A percentile compares a stretch with the other conserved stretches of the same genome.
These are phyloP conservation scores for Choristoneura rosaceana DNA, from an alignment of 2,888 invertebrate species.

Conservation along the genomic window DNA sequence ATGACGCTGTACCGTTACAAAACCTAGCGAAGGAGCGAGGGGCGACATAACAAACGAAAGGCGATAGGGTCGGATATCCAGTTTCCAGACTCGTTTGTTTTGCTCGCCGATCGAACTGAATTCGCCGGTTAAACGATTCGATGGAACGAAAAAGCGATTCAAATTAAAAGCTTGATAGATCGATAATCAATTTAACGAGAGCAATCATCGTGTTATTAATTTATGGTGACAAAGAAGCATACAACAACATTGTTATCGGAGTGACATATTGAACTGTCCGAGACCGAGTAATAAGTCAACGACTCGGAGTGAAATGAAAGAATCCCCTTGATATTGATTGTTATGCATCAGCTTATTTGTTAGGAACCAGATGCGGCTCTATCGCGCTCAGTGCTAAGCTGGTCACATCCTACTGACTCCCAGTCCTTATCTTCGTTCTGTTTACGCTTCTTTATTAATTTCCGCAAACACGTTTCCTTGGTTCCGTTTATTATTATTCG, in stretches of 20 bases:
- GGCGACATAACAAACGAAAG: slow-evolving; percentile 66
- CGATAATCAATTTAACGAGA: slow-evolving; percentile 45
- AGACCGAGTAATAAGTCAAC: slow-evolving; percentile 72
- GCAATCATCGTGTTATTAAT: slow-evolving; percentile 56
- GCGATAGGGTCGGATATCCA: slow-evolving; percentile 69
- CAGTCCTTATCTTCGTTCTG: neutral
- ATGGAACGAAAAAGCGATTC: slow-evolving; percentile 45
- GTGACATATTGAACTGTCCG: slow-evolving; percentile 67
- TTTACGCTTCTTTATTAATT: neutral
- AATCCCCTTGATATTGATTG: slow-evolving; percentile 60
- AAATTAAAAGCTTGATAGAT: slow-evolving; percentile 29
- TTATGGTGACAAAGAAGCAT: slow-evolving; percentile 48
- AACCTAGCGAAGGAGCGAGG: slow-evolving; percentile 56
- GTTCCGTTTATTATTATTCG: neutral
- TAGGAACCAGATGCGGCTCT: neutral
- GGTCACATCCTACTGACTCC: neutral
- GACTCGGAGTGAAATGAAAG: slow-evolving; percentile 68
- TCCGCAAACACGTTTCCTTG: neutral
- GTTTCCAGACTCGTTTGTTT: slow-evolving; percentile 61
- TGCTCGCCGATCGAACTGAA: slow-evolving; percentile 62
- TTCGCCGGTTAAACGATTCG: slow-evolving; percentile 56
- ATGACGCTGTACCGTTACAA: slow-evolving; percentile 75
- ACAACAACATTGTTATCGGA: slow-evolving; percentile 74
- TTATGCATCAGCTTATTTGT: slow-evolving; percentile 45
- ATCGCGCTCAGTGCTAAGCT: neutral